Base-by-base conservation (phyloP, 2,113 vertebrate species). In the Bujurquina vittata region DNA sequence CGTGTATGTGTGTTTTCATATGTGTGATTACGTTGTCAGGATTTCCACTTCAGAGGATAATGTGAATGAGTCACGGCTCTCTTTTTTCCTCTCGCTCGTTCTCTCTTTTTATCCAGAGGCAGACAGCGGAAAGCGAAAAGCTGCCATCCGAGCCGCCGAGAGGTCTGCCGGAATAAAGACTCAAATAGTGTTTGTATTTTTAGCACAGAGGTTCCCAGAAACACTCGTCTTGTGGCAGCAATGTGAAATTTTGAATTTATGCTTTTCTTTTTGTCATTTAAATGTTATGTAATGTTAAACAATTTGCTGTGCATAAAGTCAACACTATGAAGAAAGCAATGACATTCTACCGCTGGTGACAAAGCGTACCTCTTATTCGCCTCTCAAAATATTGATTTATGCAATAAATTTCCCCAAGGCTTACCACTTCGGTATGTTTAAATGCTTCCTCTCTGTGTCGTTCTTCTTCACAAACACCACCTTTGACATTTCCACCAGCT, bases 41-140 rank as follows among this genome's bases (percentile, higher is more conserved):
- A 91, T 86, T 94, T 94, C 92, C 94, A 95, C 89, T 90, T 94
- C 87, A 94, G 81, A 91, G 89, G 84, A 82, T 91, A 90, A 93
- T 90, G 83, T 90, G 91, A 92, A 90, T 93, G 91, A 94, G 88
- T 94, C 91, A 95, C 37, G 73, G 56, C 76, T 76, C 67, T 62
- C 18, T 88, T 87, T 80, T 37, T 79, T 18, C n/a, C 80, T 79
- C 54, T 83, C 77, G 0, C 75, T 80, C 65, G 7, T 56, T 78
- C 62, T 77, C 78, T 78, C 79, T 74, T 78, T 92, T 91, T 74
- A 86, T 85, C 89, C 81, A 84, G 84, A 82, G 83, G 83, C 87
- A 84, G 84, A 78, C 69, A 84, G 84, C 29, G 29, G 80, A 88
- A 93, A 89, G 77, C 87, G 78, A 73, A 87, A 90, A 83, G 84